Conservation (phyloP, 2,113 vertebrate species). For the Gopherus flavomarginatus region DNA sequence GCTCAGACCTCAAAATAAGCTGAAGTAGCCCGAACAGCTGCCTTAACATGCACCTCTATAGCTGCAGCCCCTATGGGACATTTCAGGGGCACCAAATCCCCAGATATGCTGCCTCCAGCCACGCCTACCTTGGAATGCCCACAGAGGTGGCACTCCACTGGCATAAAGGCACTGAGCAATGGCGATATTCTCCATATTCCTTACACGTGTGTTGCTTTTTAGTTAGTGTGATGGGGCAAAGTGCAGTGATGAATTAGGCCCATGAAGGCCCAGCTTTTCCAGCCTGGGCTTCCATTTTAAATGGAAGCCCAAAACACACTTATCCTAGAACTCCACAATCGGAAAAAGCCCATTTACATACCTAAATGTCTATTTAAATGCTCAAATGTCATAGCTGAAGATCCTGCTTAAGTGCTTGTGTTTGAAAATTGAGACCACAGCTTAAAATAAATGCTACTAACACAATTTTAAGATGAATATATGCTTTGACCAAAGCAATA, state of each 20-base stretch:
- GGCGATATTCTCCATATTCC: neutral
- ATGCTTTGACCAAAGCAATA: neutral
- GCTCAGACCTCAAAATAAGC: neutral
- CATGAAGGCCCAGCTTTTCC: neutral
- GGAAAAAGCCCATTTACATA: neutral
- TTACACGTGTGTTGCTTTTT: neutral
- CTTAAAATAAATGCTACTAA: neutral
- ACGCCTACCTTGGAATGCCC: neutral
- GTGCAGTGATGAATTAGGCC: neutral
- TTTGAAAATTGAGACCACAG: neutral
- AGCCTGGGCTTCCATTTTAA: neutral
- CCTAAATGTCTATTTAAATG: neutral
- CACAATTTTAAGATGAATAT: accelerated
- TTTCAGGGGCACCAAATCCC: neutral
- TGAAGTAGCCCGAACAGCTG: neutral
- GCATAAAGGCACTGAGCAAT: accelerated
- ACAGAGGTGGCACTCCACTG: neutral
- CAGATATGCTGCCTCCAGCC: accelerated
- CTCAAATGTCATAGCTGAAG: neutral
- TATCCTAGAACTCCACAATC: neutral
- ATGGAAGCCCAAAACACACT: neutral
- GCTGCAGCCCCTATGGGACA: accelerated
- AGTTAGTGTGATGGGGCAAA: neutral
- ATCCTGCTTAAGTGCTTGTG: neutral
- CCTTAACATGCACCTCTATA: neutral